Conservation (phyloP, 2,113 vertebrate genomes). For the Nesoenas mayeri region DNA sequence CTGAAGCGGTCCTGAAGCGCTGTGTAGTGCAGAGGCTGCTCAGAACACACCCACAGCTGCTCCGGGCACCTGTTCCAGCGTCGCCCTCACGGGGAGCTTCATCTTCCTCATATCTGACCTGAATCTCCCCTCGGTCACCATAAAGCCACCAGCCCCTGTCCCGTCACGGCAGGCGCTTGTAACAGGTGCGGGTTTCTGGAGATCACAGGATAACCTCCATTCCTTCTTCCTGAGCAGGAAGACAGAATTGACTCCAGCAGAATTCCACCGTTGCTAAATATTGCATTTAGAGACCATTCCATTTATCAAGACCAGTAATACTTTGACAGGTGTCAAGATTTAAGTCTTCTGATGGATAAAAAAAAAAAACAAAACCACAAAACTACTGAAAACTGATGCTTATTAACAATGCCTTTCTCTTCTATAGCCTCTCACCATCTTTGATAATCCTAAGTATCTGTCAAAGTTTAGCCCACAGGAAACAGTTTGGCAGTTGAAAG, state of each 20-base stretch:
- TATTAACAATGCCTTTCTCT: background rate
- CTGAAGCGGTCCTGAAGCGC: background rate
- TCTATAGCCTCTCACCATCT: background rate
- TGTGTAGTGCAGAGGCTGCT: background rate
- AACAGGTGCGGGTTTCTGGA: background rate
- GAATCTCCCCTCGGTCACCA: too few species aligned
- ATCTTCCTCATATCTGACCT: too few species aligned
- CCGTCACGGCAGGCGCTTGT: too few species aligned
- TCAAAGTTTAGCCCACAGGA: constrained; percentile 20
- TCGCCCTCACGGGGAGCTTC: too few species aligned
- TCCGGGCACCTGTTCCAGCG: too few species aligned
- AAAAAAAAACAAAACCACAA: background rate
- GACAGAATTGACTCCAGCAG: background rate
- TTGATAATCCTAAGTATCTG: constrained; percentile 42
- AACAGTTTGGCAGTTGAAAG: constrained; percentile 22
- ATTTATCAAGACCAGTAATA: background rate
- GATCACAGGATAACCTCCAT: background rate
- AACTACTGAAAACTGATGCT: background rate
- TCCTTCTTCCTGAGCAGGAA: background rate
- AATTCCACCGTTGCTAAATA: background rate
- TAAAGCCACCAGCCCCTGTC: too few species aligned
- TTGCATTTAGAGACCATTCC: background rate
- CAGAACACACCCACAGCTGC: background rate
- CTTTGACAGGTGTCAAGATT: background rate
- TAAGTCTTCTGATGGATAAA: background rate